Base-by-base conservation (phyloP, 2,797 vertebrate species). In the Alcedo atthis region DNA sequence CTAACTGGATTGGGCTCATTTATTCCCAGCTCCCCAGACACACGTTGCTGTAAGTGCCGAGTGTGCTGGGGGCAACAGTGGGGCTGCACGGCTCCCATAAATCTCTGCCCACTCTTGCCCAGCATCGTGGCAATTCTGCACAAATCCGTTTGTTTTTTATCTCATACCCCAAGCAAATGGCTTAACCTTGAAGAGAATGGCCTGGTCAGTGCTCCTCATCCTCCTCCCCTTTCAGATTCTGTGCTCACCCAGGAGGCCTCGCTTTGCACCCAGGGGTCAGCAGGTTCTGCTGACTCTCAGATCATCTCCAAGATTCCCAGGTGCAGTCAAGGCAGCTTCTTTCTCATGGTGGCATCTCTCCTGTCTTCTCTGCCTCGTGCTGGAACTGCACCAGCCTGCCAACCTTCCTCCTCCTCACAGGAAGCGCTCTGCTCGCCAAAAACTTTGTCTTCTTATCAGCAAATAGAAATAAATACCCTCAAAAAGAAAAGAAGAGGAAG, bases 1-100 rank as follows among this genome's bases (percentile, higher is more conserved):
- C 83, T 96, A 87, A 92, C 90, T 87, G 73, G 82, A 53, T 94
- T 94, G 93, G 81, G 92, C 94, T 95, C 51, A 3, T 94, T 82
- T 40, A 18, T 86, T 87, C 82, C 92, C 89, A 24, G 55, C 67
- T 90, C 67, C 85, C 82, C 54, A 59, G 93, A 68, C 20, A 5
- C 77, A 67, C 20, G 4, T 21, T 90, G 54, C 78, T 59, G n/a
- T 19, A 67, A 57, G 76, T 17, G 61, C 66, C 2, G 33, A 81
- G 53, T 0, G 3, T 26, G 85, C 35, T 7, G 2, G 79, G 45
- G 63, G 53, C 1, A 0, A 77, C 49, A 35, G 61, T 21, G 12
- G 77, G 48, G 15, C 78, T 10, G n/a, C 5, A 8, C n/a, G 3
- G 22, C 69, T 30, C 35, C 66, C 28, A 14, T 58, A 28, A 12